Percentiles rank a stretch among this genome's conserved stretches.
phyloP scores from a whole-genome alignment of 1,140 invertebrate species.

The Babylonia areolata region DNA sequence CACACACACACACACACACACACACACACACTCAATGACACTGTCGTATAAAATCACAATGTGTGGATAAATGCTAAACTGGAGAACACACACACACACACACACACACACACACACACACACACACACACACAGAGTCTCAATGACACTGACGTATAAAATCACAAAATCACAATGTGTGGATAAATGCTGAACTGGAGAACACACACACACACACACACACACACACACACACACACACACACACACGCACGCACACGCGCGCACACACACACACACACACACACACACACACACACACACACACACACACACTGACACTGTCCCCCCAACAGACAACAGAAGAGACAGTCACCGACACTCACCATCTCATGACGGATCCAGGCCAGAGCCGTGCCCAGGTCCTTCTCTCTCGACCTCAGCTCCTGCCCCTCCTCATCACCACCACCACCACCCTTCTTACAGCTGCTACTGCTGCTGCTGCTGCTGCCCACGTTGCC shows the following conservation, averaged over 20 bases:
- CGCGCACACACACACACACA: too few relatives aligned
- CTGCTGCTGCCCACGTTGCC: neutral
- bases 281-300: too few relatives aligned
- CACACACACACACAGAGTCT: too few relatives aligned
- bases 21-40: too few relatives aligned
- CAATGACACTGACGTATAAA: too few relatives aligned
- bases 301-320: too few relatives aligned
- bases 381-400: slow-evolving; percentile 61
- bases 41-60: too few relatives aligned
- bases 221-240: slow-evolving; percentile 21
- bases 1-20: too few relatives aligned
- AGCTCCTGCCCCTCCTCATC: slow-evolving; percentile 33
- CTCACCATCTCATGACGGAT: slow-evolving; percentile 68
- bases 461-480: neutral
- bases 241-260: neutral
- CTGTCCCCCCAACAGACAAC: neutral
- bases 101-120: slow-evolving; percentile 16
- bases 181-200: too few relatives aligned
- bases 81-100: slow-evolving; percentile 16
- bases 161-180: too few relatives aligned
- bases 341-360: neutral
- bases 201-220: slow-evolving; percentile 8
- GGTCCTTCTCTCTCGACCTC: slow-evolving; percentile 55
- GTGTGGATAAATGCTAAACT: too few relatives aligned
- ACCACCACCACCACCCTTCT: neutral